Conservation (phyloP, 2,888 invertebrate genomes). For the Pseudolycoriella hygida region DNA sequence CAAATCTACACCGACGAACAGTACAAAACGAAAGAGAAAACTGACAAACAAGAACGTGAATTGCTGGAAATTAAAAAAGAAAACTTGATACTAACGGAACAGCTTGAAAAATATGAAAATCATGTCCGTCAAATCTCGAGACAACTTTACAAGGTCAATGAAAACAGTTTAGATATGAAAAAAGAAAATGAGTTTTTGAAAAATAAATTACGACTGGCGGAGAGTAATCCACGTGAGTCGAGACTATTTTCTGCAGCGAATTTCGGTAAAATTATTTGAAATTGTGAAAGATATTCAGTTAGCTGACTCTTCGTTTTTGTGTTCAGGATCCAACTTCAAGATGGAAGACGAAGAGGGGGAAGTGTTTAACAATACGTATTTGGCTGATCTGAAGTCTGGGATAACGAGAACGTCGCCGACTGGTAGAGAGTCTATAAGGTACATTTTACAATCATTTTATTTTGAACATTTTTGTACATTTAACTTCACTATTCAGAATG, state of each 20-base stretch:
- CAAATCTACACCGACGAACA: slow-evolving; percentile 25
- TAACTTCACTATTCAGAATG: slow-evolving; percentile 21
- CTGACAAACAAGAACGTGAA: slow-evolving; percentile 20
- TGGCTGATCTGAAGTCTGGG: slow-evolving; percentile 45
- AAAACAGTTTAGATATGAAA: slow-evolving; percentile 22
- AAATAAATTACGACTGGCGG: slow-evolving; percentile 21
- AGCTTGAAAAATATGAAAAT: slow-evolving; percentile 18
- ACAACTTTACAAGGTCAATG: slow-evolving; percentile 24
- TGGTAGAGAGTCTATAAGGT: slow-evolving; percentile 18
- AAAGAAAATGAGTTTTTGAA: slow-evolving; percentile 23
- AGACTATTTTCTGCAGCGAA: background rate
- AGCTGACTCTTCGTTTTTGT: background rate
- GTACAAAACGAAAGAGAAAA: slow-evolving; percentile 23
- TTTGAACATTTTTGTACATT: slow-evolving; percentile 1
- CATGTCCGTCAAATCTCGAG: slow-evolving; percentile 22
- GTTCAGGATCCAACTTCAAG: slow-evolving; percentile 30
- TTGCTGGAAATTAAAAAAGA: slow-evolving; percentile 10
- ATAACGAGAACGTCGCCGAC: slow-evolving; percentile 29
- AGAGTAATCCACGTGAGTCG: slow-evolving; percentile 9
- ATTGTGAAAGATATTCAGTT: no score
- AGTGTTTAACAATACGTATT: slow-evolving; percentile 62
- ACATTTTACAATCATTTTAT: slow-evolving; percentile 2
- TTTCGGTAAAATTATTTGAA: no score
- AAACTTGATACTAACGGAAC: background rate
- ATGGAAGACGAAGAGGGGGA: slow-evolving; percentile 81